Conservation (phyloP, 1,140 invertebrate species). For the Vanessa atalanta region DNA sequence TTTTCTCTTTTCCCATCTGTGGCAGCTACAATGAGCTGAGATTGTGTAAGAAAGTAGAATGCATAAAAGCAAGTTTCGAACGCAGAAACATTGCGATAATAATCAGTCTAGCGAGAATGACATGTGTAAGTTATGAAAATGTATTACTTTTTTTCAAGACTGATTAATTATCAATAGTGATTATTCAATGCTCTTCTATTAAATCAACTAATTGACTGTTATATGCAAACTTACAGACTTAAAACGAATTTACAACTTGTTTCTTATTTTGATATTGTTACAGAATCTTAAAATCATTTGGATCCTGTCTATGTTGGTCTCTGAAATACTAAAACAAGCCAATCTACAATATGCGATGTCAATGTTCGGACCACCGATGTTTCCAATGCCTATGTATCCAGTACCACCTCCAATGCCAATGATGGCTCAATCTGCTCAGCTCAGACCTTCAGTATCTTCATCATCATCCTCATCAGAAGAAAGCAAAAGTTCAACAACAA, state of each 20-base stretch:
- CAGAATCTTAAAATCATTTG: constrained; percentile 27
- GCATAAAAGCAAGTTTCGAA: constrained; percentile 43
- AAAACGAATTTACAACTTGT: neutral
- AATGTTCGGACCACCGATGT: constrained; percentile 22
- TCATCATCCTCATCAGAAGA: neutral
- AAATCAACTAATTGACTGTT: no score
- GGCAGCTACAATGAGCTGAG: constrained; percentile 37
- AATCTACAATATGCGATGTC: constrained; percentile 39
- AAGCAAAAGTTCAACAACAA: constrained; percentile 41
- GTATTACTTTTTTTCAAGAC: neutral
- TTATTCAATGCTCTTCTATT: no score
- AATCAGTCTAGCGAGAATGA: constrained; percentile 12
- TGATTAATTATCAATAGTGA: no score
- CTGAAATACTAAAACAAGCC: constrained; percentile 20
- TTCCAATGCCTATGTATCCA: constrained; percentile 37
- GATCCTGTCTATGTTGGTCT: constrained; percentile 23
- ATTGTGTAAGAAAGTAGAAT: constrained; percentile 48
- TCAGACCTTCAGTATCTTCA: neutral
- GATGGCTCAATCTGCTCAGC: neutral
- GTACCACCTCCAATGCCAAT: constrained; percentile 35
- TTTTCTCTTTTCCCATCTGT: constrained; percentile 12
- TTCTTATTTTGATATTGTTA: neutral
- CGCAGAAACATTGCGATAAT: constrained; percentile 35
- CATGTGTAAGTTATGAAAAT: neutral
- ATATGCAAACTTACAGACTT: no score